Conservation (phyloP, 2,797 vertebrate species). For the Sitta carolinensis region DNA sequence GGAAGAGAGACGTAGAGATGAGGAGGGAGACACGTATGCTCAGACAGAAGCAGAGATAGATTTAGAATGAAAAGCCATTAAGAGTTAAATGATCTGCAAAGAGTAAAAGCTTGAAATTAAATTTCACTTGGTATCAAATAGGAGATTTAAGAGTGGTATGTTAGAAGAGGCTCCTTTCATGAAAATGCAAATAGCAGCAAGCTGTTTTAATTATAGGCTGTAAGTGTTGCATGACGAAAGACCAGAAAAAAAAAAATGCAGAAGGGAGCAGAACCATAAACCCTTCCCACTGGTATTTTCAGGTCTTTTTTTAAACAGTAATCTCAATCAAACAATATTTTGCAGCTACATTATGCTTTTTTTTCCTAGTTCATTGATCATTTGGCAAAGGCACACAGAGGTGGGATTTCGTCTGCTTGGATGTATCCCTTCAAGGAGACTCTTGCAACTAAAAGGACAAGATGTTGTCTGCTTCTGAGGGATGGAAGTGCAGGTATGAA, state of each 20-base stretch:
- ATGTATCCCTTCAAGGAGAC: neutral
- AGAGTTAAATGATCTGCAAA: conserved; percentile 40
- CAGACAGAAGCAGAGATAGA: neutral
- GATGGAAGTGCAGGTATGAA: neutral
- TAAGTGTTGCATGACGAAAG: conserved; percentile 4
- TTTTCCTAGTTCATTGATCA: neutral
- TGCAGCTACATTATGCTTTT: neutral
- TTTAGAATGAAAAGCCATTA: conserved; percentile 2
- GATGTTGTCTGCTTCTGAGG: neutral
- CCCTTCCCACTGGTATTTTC: neutral
- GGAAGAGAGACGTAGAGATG: neutral
- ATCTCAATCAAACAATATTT: neutral
- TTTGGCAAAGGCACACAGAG: neutral
- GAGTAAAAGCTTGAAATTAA: conserved; percentile 35
- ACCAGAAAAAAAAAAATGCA: neutral
- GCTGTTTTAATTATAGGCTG: conserved; percentile 59
- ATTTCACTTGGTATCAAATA: neutral
- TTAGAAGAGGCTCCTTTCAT: conserved; percentile 28
- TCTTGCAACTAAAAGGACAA: neutral
- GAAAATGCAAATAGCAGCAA: conserved; percentile 53
- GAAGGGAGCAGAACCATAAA: neutral
- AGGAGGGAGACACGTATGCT: neutral
- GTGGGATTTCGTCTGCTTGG: neutral
- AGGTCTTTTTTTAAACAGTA: neutral
- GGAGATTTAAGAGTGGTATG: conserved; percentile 8